Evolutionary conservation across 2,113 vertebrate genomes (phyloP).

Genomic region (Sinocyclocheilus anophthalmus): DNA sequence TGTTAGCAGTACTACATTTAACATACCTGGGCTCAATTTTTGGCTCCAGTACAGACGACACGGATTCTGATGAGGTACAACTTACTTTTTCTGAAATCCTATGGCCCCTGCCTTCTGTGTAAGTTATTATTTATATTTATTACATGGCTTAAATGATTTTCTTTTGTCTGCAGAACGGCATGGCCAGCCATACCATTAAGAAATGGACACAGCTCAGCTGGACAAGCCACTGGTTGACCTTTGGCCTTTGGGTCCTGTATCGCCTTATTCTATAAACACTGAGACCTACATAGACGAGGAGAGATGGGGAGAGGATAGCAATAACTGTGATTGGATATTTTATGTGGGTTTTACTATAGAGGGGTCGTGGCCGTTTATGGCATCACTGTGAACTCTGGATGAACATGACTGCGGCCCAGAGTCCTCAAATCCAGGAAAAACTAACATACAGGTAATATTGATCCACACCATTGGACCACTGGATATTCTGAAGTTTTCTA

Average conservation of each 20-base stretch:
- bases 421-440: constrained; percentile 38
- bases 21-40: constrained; percentile 89
- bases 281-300: background rate
- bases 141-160: background rate
- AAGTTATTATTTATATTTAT: background rate
- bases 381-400: constrained; percentile 68
- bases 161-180: constrained; percentile 74
- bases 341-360: constrained; percentile 11
- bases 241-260: constrained; percentile 88
- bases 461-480: constrained; percentile 4
- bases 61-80: constrained; percentile 79
- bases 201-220: constrained; percentile 92
- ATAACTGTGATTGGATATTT: constrained; percentile 56
- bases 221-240: constrained; percentile 90
- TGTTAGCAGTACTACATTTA: constrained; percentile 82
- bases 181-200: constrained; percentile 84
- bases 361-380: constrained; percentile 46
- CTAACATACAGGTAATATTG: constrained; percentile 18
- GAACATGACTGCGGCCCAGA: constrained; percentile 54
- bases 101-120: background rate
- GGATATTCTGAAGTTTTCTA: constrained; percentile 7
- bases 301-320: constrained; percentile 54
- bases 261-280: constrained; percentile 77
- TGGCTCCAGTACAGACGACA: constrained; percentile 84
- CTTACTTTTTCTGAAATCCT: background rate